Evolutionary conservation across 2,888 invertebrate genomes (phyloP), one percentile per base, ranked within the genome.

Genomic region (Dione vanillae): DNA sequence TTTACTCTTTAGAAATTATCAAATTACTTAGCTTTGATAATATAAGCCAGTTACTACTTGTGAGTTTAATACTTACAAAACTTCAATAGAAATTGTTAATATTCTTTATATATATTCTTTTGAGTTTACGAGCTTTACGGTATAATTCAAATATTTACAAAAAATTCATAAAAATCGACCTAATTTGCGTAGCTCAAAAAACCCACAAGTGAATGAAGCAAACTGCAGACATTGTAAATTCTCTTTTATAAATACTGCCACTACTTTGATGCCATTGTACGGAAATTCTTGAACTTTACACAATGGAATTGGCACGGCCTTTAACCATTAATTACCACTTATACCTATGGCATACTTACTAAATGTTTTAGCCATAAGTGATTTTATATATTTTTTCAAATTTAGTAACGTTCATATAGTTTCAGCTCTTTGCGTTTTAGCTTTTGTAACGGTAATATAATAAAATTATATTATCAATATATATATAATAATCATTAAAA

Each of bases 211-310:
- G 67, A 72, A 74, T 65, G 67, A 74, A 72, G 67, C 72, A 72
- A 74, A 68, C 67, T 70, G 69, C 61, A 72, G 74, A 74, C 70
- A 74, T 74, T 74, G 74, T 74, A 70, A 72, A 74, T 74, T 70
- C 70, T 72, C 72, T 74, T 74, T 74, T 62, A 72, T 72, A 74
- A 74, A 74, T 74, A 74, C 67, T 74, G 67, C 70, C 67, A 67
- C 70, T 72, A 74, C 69, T 74, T 72, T 68, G 65, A 72, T 67
- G 61, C 59, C 69, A 66, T 74, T 74, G 72, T 74, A 72, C 62
- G 35, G 58, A 61, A 65, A 74, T 70, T 74, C 72, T 74, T 72
- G 74, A 74, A 74, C 72, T 72, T 74, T 68, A 61, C 65, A 74
- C 74, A 74, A 74, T 72, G 70, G 70, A 74, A 72, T 72, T 72